Evolutionary conservation across 2,888 invertebrate genomes (phyloP).

Genomic region (Lithophane ornitopus): DNA sequence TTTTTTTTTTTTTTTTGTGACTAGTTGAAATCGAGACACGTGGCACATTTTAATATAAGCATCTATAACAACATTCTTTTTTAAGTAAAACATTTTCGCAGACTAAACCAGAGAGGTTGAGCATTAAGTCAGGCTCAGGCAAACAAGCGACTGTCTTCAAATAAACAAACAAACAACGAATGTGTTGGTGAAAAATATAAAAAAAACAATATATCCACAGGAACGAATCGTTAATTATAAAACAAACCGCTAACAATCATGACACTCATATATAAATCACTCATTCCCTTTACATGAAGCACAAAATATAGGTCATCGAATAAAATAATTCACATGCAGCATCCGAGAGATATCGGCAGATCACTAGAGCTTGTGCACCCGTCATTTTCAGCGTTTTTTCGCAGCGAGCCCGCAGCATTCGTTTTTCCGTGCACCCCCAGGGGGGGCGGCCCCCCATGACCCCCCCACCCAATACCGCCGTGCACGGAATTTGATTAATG

Average conservation of each 20-base stretch:
- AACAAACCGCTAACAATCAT: not conserved
- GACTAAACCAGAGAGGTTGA: no score
- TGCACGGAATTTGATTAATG: slow-evolving; percentile 91
- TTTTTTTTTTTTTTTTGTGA: not conserved
- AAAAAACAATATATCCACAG: not conserved
- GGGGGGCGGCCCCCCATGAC: slow-evolving; percentile 56
- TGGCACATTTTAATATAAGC: not conserved
- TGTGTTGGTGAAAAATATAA: not conserved
- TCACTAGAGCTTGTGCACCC: slow-evolving; percentile 65
- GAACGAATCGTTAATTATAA: not conserved
- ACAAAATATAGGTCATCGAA: slow-evolving; percentile 50
- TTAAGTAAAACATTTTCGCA: not conserved
- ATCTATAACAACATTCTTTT: not conserved
- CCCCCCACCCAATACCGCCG: slow-evolving; percentile 86
- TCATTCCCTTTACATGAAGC: slow-evolving; percentile 22
- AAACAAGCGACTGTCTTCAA: not conserved
- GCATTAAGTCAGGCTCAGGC: not conserved
- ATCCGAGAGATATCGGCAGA: slow-evolving; percentile 69
- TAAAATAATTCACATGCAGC: slow-evolving; percentile 52
- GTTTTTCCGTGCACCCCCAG: slow-evolving; percentile 80
- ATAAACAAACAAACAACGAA: not conserved
- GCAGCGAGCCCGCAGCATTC: slow-evolving; percentile 87
- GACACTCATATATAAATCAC: not conserved
- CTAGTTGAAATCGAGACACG: not conserved
- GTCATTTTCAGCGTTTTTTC: slow-evolving; percentile 88